phyloP scores from a whole-genome alignment of 2,888 invertebrate species.

The Pseudeuparius sepicola region DNA sequence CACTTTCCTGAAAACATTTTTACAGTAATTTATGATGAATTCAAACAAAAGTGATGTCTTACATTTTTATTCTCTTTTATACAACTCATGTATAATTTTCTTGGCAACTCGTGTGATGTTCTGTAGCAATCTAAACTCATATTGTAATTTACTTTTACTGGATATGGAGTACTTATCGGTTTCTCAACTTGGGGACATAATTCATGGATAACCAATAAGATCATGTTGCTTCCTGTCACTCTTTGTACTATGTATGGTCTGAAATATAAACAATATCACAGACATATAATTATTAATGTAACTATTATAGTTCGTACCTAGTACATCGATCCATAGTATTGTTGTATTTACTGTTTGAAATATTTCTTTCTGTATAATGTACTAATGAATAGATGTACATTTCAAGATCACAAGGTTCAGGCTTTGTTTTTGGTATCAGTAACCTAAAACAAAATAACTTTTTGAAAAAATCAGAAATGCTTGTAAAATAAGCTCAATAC shows the following conservation, averaged over 20 bases:
- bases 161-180: conserved; percentile 28
- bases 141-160: conserved; percentile 37
- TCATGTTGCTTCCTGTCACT: conserved; percentile 69
- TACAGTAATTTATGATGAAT: not conserved
- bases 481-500: too few relatives aligned
- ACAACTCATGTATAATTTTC: conserved; percentile 63
- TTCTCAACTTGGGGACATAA: conserved; percentile 41
- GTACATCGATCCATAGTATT: conserved; percentile 35
- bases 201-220: conserved; percentile 65
- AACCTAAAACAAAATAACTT: not conserved
- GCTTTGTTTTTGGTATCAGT: conserved; percentile 53
- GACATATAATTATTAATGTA: conserved; percentile 3
- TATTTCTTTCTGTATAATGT: conserved; percentile 33
- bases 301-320: conserved; percentile 24
- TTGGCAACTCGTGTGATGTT: conserved; percentile 47
- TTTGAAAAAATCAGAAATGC: conserved; percentile 1
- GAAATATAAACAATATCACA: conserved; percentile 15
- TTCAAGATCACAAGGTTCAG: conserved; percentile 77
- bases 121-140: conserved; percentile 38
- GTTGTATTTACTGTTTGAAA: conserved; percentile 34
- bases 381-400: conserved; percentile 36
- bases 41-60: conserved; percentile 33
- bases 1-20: conserved; percentile 47
- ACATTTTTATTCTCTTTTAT: conserved; percentile 69
- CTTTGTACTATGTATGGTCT: conserved; percentile 67